phyloP scores from a whole-genome alignment of 2,797 vertebrate species.

The Sphenodon punctatus region DNA sequence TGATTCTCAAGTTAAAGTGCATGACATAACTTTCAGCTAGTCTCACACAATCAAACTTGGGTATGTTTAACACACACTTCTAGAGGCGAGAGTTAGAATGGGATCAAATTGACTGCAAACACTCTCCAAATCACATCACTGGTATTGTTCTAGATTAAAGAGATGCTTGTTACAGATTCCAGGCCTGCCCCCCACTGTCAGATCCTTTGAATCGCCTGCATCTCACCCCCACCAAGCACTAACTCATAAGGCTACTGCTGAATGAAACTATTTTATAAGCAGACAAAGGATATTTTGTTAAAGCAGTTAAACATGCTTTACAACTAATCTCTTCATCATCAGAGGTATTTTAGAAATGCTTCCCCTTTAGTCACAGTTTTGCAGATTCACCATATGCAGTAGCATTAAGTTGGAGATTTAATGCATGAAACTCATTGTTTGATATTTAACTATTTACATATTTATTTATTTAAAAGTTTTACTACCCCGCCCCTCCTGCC shows the following conservation, averaged over 20 bases:
- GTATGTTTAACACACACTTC: no score
- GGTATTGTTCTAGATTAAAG: constrained; percentile 41
- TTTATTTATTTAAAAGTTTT: no score
- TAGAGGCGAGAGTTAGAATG: not conserved
- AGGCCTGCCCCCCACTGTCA: constrained; percentile 24
- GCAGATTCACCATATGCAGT: not conserved
- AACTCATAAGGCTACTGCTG: constrained; percentile 25
- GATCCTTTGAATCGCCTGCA: constrained; percentile 16
- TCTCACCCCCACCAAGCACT: constrained; percentile 23
- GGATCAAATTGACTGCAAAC: constrained; percentile 22
- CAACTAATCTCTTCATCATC: constrained; percentile 42
- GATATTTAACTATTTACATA: constrained; percentile 1
- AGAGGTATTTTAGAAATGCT: constrained; percentile 51
- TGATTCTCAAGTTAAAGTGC: not conserved
- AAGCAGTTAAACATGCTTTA: constrained; percentile 5
- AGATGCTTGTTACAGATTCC: constrained; percentile 30
- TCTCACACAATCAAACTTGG: no score
- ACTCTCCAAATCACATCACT: not conserved
- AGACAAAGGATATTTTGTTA: constrained; percentile 24
- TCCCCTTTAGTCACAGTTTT: constrained; percentile 27
- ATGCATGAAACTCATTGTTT: not conserved
- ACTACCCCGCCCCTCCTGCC: no score
- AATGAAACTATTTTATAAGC: constrained; percentile 24
- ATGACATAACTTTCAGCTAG: no score
- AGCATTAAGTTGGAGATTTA: constrained; percentile 16